Percentiles rank a stretch among this genome's conserved stretches.
Evolutionary conservation across 2,113 vertebrate species (phyloP).

Genomic region (Embiotoca jacksoni): DNA sequence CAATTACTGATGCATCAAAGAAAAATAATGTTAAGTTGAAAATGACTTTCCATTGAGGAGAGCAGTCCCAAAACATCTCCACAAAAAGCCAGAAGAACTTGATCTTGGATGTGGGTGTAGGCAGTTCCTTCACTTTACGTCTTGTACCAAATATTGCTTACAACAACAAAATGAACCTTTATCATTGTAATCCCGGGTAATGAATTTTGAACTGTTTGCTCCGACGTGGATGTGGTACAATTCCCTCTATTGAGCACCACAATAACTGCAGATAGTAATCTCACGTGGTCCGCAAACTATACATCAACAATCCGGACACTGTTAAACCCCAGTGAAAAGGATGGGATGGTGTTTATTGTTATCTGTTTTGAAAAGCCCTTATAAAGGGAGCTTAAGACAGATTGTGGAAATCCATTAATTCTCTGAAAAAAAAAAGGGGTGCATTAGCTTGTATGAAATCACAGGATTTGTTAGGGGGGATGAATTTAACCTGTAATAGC

Average conservation of each 20-base stretch:
- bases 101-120: not conserved
- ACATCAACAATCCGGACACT: constrained; percentile 87
- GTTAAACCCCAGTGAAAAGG: constrained; percentile 86
- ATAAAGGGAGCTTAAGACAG: constrained; percentile 88
- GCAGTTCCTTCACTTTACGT: constrained; percentile 15
- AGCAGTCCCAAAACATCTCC: not conserved
- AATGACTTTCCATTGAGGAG: not conserved
- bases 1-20: not conserved
- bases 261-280: constrained; percentile 88
- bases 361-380: constrained; percentile 90
- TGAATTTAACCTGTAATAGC: constrained; percentile 90
- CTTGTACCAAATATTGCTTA: constrained; percentile 76
- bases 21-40: not conserved
- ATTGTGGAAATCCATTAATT: constrained; percentile 97
- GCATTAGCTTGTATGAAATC: constrained; percentile 92
- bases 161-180: constrained; percentile 87
- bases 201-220: constrained; percentile 89
- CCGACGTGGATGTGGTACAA: constrained; percentile 83
- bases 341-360: constrained; percentile 87
- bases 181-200: constrained; percentile 91
- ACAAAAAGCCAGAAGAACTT: constrained; percentile 15
- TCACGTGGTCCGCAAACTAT: constrained; percentile 84
- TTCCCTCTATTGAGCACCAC: constrained; percentile 83
- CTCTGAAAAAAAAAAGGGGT: constrained; percentile 84
- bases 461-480: constrained; percentile 86